These are phyloP conservation scores for Melitaea athalia DNA, from an alignment of 2,888 invertebrate species.

Conservation along the genomic window DNA sequence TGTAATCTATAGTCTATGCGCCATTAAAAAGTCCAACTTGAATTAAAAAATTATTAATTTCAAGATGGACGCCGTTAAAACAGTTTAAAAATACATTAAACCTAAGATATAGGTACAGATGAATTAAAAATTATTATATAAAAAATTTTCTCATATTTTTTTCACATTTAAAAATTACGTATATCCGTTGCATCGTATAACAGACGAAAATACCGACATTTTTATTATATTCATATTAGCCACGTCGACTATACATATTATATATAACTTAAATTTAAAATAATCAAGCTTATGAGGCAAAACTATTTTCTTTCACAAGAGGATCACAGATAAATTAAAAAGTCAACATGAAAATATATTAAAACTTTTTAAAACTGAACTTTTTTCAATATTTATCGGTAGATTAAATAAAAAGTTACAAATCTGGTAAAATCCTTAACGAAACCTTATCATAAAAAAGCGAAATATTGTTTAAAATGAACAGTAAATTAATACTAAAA, in stretches of 20 bases:
- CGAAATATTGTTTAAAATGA: no score
- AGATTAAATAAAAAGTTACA: no score
- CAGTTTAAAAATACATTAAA: conserved; percentile 59
- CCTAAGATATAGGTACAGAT: conserved; percentile 43
- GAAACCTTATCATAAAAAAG: no score
- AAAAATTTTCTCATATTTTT: conserved; percentile 46
- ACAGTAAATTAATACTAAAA: no score
- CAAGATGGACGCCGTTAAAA: conserved; percentile 41
- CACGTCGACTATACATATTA: conserved; percentile 40
- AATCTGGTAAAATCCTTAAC: no score
- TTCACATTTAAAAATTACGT: conserved; percentile 70
- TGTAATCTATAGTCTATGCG: conserved; percentile 1
- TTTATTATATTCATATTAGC: conserved; percentile 24
- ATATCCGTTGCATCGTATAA: conserved; percentile 75
- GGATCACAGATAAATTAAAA: conserved; percentile 31
- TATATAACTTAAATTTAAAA: conserved; percentile 36
- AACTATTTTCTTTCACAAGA: conserved; percentile 8
- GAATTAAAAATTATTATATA: conserved; percentile 48
- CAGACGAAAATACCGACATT: conserved; percentile 48
- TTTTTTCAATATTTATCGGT: no score
- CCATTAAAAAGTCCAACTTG: conserved; percentile 27
- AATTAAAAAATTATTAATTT: conserved; percentile 29
- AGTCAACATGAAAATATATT: conserved; percentile 12
- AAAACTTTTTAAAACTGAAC: not conserved
- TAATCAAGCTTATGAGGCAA: conserved; percentile 14